Evolutionary conservation across 1,140 invertebrate species (phyloP).

Genomic region (Macrosteles quadrilineatus): DNA sequence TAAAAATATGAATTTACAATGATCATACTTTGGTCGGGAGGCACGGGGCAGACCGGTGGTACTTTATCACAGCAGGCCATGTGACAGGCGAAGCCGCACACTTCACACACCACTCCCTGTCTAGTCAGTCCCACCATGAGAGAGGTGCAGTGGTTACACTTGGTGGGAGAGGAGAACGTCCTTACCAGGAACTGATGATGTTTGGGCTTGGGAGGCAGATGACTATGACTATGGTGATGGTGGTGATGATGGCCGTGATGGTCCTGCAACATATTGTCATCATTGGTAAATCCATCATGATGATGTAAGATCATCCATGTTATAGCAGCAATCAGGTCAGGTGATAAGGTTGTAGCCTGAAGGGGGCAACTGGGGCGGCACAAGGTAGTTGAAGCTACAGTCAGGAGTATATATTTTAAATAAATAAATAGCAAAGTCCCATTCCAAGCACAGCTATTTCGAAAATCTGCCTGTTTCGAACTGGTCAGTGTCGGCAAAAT

Average conservation of each 20-base stretch:
- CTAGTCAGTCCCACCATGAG: constrained; percentile 93
- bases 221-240: constrained; percentile 11
- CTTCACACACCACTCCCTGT: constrained; percentile 94
- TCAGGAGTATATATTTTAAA: no score
- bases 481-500: no score
- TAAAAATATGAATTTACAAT: constrained; percentile 15
- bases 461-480: no score
- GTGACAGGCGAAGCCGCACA: constrained; percentile 95
- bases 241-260: constrained; percentile 24
- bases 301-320: no score
- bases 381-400: no score
- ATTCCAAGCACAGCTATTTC: no score
- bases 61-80: constrained; percentile 93
- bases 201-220: constrained; percentile 64
- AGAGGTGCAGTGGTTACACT: constrained; percentile 97
- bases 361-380: no score
- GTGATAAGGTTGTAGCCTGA: no score
- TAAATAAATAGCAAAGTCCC: no score
- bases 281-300: no score
- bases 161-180: constrained; percentile 92
- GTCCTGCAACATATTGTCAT: no score
- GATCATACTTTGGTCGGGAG: constrained; percentile 83
- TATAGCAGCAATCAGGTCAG: no score
- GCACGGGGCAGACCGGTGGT: constrained; percentile 88
- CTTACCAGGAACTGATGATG: constrained; percentile 92